These are phyloP conservation scores for Drosophila anceps DNA, from an alignment of 2,888 invertebrate species.

Conservation along the genomic window DNA sequence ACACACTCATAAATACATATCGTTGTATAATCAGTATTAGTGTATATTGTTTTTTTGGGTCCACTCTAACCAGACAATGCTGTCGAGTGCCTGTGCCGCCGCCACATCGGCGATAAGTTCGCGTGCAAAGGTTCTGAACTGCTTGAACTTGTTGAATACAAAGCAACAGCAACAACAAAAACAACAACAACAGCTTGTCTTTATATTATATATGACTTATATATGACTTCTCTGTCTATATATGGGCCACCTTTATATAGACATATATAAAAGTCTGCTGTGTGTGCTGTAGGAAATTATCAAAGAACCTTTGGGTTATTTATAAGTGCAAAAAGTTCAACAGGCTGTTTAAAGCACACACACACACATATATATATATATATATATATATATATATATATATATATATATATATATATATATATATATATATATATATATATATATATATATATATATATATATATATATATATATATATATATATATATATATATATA, in stretches of 20 bases:
- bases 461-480: too few relatives aligned
- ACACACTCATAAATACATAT: neutral
- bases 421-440: neutral
- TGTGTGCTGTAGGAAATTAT: constrained; percentile 51
- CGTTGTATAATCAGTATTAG: neutral
- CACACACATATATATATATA: too few relatives aligned
- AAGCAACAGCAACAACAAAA: constrained; percentile 35
- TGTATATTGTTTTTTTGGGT: constrained; percentile 22
- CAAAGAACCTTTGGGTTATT: constrained; percentile 38
- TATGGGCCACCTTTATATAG: constrained; percentile 41
- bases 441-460: neutral
- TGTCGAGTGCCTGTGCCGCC: constrained; percentile 18
- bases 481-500: too few relatives aligned
- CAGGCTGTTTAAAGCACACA: neutral
- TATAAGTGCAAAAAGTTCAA: constrained; percentile 8
- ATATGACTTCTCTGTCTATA: constrained; percentile 17
- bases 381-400: neutral
- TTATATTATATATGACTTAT: constrained; percentile 40
- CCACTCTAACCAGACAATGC: constrained; percentile 65
- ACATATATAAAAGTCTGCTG: constrained; percentile 9
- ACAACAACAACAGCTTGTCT: constrained; percentile 8
- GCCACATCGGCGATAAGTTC: constrained; percentile 71
- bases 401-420: neutral
- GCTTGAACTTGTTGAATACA: constrained; percentile 71
- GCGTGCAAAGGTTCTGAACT: constrained; percentile 81